Conservation (phyloP, 2,888 invertebrate species). For the Campaea margaritaria region DNA sequence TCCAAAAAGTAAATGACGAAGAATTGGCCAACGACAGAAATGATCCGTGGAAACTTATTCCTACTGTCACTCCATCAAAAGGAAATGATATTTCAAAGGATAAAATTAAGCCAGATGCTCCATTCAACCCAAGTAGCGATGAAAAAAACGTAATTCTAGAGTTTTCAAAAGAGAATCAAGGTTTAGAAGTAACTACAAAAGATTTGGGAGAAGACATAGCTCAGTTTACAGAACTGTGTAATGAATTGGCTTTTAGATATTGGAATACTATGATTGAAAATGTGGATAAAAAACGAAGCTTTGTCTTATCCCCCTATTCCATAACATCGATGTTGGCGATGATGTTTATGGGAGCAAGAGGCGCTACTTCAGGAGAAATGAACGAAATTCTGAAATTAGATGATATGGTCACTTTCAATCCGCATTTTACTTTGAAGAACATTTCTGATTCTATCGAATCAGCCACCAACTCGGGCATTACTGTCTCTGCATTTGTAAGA, state of each 20-base stretch:
- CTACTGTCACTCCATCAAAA: slow-evolving; percentile 83
- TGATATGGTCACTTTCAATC: slow-evolving; percentile 95
- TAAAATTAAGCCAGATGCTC: slow-evolving; percentile 66
- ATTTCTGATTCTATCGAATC: slow-evolving; percentile 92
- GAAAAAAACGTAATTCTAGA: slow-evolving; percentile 72
- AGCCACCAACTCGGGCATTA: slow-evolving; percentile 88
- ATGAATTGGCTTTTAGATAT: slow-evolving; percentile 93
- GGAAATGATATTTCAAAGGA: slow-evolving; percentile 68
- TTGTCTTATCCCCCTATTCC: slow-evolving; percentile 93
- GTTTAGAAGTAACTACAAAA: slow-evolving; percentile 91
- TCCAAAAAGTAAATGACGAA: slow-evolving; percentile 79
- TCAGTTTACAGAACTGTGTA: slow-evolving; percentile 92
- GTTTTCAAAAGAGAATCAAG: slow-evolving; percentile 83
- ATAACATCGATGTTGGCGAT: slow-evolving; percentile 94
- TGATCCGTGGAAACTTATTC: slow-evolving; percentile 85
- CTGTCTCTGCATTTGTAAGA: slow-evolving; percentile 92
- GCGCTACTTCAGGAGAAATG: slow-evolving; percentile 95
- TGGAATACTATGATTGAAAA: slow-evolving; percentile 90
- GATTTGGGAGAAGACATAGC: slow-evolving; percentile 90
- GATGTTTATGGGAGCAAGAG: slow-evolving; percentile 95
- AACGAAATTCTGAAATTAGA: slow-evolving; percentile 93
- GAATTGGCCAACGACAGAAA: slow-evolving; percentile 71
- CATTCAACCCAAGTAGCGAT: slow-evolving; percentile 52
- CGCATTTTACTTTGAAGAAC: slow-evolving; percentile 94
- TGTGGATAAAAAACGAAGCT: slow-evolving; percentile 90